A percentile compares a stretch with the other conserved stretches of the same genome.
phyloP scores from a whole-genome alignment of 2,797 vertebrate genomes.

The Fundulus diaphanus region DNA sequence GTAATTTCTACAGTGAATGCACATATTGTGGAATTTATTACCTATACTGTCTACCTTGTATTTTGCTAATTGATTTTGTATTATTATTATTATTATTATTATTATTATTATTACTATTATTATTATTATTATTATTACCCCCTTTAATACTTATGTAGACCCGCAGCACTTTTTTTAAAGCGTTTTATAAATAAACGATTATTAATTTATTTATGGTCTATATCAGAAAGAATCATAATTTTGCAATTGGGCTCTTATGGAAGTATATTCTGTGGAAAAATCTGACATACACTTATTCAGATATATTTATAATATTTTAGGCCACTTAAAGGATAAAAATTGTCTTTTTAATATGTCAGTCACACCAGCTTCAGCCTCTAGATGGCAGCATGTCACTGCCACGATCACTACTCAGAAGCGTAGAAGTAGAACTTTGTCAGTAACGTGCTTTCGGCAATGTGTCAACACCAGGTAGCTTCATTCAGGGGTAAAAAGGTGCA shows the following conservation, averaged over 20 bases:
- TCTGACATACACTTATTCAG: background rate
- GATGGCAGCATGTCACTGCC: constrained; percentile 28
- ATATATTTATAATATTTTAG: background rate
- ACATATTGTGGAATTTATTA: no score
- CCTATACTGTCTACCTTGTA: no score
- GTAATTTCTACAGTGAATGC: no score
- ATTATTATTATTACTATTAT: no score
- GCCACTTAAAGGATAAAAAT: background rate
- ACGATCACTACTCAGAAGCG: background rate
- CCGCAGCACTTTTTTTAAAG: no score
- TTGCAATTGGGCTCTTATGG: no score
- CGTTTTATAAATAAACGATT: no score
- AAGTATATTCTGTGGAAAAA: background rate
- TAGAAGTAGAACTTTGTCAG: constrained; percentile 43
- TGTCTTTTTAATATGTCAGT: background rate
- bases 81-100: no score
- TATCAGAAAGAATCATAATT: background rate
- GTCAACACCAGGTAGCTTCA: background rate
- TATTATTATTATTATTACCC: no score
- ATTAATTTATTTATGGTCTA: no score
- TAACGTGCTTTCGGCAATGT: background rate
- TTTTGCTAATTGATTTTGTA: no score
- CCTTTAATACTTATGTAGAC: no score
- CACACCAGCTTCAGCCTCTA: constrained; percentile 18
- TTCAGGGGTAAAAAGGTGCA: background rate